phyloP scores from a whole-genome alignment of 92 coral and sea anemone genomes.

The Bergia puertoricense region DNA sequence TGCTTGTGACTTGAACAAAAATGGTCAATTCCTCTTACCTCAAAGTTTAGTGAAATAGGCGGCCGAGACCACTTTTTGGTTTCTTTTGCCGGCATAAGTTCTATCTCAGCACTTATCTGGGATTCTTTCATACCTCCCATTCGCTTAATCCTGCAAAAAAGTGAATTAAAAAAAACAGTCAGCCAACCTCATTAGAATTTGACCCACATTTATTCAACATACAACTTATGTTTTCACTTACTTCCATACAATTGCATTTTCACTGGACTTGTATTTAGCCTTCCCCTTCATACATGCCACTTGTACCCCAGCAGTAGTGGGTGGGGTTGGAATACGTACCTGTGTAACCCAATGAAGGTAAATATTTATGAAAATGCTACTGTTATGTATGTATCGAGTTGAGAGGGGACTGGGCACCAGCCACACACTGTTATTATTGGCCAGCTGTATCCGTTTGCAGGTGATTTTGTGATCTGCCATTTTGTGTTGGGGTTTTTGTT shows the following conservation, averaged over 20 bases:
- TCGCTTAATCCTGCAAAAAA: slow-evolving; percentile 77
- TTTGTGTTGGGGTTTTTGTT: too few species aligned
- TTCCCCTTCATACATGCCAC: slow-evolving; percentile 98
- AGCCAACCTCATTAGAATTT: background rate
- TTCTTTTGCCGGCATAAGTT: slow-evolving; percentile 96
- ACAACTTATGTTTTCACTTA: slow-evolving; percentile 48
- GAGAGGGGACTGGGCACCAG: too few species aligned
- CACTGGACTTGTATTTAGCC: slow-evolving; percentile 99
- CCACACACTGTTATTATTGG: too few species aligned
- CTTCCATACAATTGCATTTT: slow-evolving; percentile 99
- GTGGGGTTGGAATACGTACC: slow-evolving; percentile 99
- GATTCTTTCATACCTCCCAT: slow-evolving; percentile 99
- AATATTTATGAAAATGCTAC: too few species aligned
- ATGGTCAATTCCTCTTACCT: slow-evolving; percentile 60
- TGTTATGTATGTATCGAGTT: too few species aligned
- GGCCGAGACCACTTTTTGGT: slow-evolving; percentile 99
- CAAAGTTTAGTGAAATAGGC: slow-evolving; percentile 97
- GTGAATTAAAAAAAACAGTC: background rate
- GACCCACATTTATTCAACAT: too few species aligned
- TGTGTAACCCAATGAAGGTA: slow-evolving; percentile 9
- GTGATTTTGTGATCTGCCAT: too few species aligned
- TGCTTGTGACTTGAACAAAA: background rate
- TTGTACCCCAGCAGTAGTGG: slow-evolving; percentile 99
- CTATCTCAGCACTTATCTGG: slow-evolving; percentile 99
- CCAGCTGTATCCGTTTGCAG: too few species aligned